phyloP scores from a whole-genome alignment of 2,113 vertebrate species.

The Alligator sinensis region DNA sequence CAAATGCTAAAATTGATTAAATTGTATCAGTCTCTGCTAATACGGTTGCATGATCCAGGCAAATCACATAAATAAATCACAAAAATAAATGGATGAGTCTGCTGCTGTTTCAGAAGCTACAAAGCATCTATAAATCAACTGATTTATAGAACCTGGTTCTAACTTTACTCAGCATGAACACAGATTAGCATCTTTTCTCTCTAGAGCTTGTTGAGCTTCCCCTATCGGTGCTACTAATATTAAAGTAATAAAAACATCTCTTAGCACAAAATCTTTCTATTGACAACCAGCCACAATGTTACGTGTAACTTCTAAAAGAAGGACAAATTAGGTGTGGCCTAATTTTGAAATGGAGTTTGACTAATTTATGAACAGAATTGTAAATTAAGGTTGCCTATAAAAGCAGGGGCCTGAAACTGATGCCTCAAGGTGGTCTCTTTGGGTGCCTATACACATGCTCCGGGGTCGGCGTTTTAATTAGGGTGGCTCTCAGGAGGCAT shows the following conservation, averaged over 20 bases:
- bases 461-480: too few relatives aligned
- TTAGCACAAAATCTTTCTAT: not conserved
- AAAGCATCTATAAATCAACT: not conserved
- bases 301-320: not conserved
- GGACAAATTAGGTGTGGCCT: slow-evolving; percentile 15
- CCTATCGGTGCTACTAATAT: not conserved
- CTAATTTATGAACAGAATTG: slow-evolving; percentile 56
- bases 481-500: too few relatives aligned
- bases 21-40: not conserved
- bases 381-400: slow-evolving; percentile 43
- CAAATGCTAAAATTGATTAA: not conserved
- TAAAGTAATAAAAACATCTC: slow-evolving; percentile 10
- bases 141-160: not conserved
- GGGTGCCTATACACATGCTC: not conserved
- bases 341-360: slow-evolving; percentile 62
- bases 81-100: too few relatives aligned
- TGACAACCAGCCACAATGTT: not conserved
- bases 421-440: slow-evolving; percentile 67
- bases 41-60: not conserved
- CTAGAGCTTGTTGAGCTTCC: not conserved
- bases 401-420: slow-evolving; percentile 19
- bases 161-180: not conserved
- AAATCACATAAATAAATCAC: not conserved
- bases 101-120: not conserved
- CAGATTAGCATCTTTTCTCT: not conserved